Conservation (phyloP, 2,797 vertebrate species). For the Poecilia wingei region DNA sequence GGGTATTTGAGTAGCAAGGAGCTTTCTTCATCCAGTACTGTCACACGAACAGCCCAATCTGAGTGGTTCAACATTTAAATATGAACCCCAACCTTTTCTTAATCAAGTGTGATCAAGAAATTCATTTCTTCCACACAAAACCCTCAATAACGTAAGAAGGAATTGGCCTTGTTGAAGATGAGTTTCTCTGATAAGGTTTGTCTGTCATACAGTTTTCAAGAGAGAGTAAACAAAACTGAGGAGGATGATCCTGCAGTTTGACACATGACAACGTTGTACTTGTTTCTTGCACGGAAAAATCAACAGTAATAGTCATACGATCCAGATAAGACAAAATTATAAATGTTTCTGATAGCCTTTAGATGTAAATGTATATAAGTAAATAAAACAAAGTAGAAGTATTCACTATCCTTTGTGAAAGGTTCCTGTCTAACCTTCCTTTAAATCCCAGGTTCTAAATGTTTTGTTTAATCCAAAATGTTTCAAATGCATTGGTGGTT, state of each 20-base stretch:
- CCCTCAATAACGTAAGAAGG: conserved; percentile 10
- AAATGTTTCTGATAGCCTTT: not conserved
- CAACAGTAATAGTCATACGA: conserved; percentile 8
- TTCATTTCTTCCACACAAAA: conserved; percentile 34
- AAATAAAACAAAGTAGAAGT: not conserved
- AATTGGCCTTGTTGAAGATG: conserved; percentile 32
- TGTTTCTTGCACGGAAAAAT: not conserved
- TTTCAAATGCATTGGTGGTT: not conserved
- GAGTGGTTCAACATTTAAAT: conserved; percentile 44
- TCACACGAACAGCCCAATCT: conserved; percentile 35
- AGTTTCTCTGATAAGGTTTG: conserved; percentile 28
- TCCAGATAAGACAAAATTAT: not conserved
- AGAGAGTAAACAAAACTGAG: conserved; percentile 23
- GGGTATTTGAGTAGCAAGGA: conserved; percentile 51
- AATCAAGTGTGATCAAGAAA: conserved; percentile 25
- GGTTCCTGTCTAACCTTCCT: not conserved
- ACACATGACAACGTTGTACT: conserved; percentile 19
- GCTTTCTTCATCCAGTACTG: conserved; percentile 37
- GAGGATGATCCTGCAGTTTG: conserved; percentile 10
- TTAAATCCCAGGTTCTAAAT: not conserved
- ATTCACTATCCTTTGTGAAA: not conserved
- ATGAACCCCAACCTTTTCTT: conserved; percentile 21
- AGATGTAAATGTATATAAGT: not conserved
- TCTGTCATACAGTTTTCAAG: conserved; percentile 14
- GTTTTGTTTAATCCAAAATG: not conserved